Conservation (phyloP, 1,140 invertebrate species). For the Daktulosphaira vitifoliae region DNA sequence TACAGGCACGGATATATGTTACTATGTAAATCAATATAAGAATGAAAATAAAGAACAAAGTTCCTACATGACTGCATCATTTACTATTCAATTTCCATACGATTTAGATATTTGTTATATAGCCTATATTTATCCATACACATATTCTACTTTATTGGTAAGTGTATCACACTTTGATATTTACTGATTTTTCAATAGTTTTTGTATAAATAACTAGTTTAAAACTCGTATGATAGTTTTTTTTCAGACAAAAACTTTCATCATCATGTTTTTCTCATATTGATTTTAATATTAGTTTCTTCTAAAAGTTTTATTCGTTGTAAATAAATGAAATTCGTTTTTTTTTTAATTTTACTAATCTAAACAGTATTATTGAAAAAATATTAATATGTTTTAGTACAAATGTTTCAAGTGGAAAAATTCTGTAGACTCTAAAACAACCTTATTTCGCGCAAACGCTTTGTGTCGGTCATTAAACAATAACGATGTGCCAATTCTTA, state of each 20-base stretch:
- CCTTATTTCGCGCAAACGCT: slow-evolving; percentile 50
- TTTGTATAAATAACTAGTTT: too few species aligned
- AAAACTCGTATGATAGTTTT: too few species aligned
- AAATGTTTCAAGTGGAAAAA: slow-evolving; percentile 31
- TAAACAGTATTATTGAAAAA: too few species aligned
- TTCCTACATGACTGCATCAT: slow-evolving; percentile 70
- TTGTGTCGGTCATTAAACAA: slow-evolving; percentile 60
- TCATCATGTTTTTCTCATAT: too few species aligned
- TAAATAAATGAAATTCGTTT: too few species aligned
- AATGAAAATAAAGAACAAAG: slow-evolving; percentile 48
- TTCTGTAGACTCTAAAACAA: slow-evolving; percentile 7
- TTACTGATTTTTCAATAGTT: too few species aligned
- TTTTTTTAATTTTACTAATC: too few species aligned
- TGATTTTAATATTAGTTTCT: too few species aligned
- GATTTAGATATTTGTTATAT: slow-evolving; percentile 74
- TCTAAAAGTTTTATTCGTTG: too few species aligned
- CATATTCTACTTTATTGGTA: slow-evolving; percentile 69
- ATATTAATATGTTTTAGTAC: slow-evolving; percentile 14
- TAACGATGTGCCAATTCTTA: slow-evolving; percentile 70
- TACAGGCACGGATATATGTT: slow-evolving; percentile 68
- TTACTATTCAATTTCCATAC: slow-evolving; percentile 72
- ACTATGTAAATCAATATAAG: slow-evolving; percentile 63
- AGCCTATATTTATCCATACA: slow-evolving; percentile 86
- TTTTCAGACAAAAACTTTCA: too few species aligned
- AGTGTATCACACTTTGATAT: too few species aligned